phyloP scores from a whole-genome alignment of 2,113 vertebrate genomes.

The Bubalus kerabau region DNA sequence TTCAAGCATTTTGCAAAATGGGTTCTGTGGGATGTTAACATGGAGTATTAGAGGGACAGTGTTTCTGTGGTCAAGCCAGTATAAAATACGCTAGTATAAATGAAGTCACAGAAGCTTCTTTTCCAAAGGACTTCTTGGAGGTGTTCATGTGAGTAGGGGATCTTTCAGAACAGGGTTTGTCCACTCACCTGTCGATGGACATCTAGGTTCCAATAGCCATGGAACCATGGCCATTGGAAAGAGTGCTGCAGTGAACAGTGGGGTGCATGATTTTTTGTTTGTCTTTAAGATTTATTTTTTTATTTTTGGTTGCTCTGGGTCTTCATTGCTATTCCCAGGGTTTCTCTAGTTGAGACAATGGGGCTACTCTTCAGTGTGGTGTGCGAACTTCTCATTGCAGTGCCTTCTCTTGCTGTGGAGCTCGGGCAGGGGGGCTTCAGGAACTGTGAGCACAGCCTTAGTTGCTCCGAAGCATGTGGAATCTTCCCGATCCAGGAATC shows the following conservation, averaged over 20 bases:
- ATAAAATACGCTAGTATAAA: not conserved
- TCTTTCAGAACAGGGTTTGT: not conserved
- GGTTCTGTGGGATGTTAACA: not conserved
- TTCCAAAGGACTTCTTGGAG: not conserved
- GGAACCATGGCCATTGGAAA: not conserved
- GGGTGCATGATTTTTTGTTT: not conserved
- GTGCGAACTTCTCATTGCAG: not conserved
- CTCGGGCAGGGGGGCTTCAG: not conserved
- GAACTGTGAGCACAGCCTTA: not conserved
- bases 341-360: not conserved
- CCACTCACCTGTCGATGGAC: not conserved
- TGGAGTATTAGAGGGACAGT: not conserved
- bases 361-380: not conserved
- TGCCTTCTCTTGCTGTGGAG: not conserved
- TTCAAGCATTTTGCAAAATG: not conserved
- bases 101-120: not conserved
- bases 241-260: not conserved
- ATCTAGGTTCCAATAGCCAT: not conserved
- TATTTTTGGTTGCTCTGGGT: not conserved
- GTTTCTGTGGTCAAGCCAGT: not conserved
- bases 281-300: not conserved
- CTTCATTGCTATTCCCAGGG: not conserved
- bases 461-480: not conserved
- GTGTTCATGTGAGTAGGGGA: accelerated
- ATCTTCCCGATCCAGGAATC: not conserved